Conservation (phyloP, 1,140 invertebrate genomes). For the Monochamus saltuarius region DNA sequence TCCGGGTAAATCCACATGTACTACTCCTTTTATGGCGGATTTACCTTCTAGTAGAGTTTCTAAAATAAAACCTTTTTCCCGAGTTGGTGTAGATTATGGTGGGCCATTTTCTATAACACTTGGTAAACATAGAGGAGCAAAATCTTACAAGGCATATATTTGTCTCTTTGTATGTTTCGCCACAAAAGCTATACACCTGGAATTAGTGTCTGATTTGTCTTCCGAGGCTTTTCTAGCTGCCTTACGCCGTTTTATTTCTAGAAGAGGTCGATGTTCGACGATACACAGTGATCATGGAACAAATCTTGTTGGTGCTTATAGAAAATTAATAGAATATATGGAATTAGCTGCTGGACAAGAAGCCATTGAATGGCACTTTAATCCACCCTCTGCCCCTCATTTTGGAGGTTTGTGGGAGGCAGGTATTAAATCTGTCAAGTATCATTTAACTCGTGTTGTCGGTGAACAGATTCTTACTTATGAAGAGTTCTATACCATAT, state of each 20-base stretch:
- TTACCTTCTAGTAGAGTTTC: constrained; percentile 9
- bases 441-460: constrained; percentile 4
- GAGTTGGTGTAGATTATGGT: constrained; percentile 14
- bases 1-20: not conserved
- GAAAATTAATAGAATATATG: not conserved
- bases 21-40: constrained; percentile 16
- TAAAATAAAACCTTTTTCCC: constrained; percentile 11
- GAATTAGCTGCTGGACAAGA: constrained; percentile 1
- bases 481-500: not conserved
- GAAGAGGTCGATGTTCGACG: not conserved
- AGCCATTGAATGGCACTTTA: not conserved
- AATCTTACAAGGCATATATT: too few species aligned
- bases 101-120: constrained; percentile 17
- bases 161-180: constrained; percentile 6
- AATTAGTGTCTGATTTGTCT: constrained; percentile 15
- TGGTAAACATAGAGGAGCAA: constrained; percentile 1
- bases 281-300: not conserved
- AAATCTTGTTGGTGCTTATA: not conserved
- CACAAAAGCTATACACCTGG: constrained; percentile 10
- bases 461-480: not conserved
- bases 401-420: constrained; percentile 1
- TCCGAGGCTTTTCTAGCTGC: too few species aligned
- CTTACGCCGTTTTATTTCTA: not conserved
- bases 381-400: not conserved
- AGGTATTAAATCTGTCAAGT: constrained; percentile 1